These are phyloP conservation scores for Popillia japonica DNA, from an alignment of 1,140 invertebrate species.

Conservation along the genomic window DNA sequence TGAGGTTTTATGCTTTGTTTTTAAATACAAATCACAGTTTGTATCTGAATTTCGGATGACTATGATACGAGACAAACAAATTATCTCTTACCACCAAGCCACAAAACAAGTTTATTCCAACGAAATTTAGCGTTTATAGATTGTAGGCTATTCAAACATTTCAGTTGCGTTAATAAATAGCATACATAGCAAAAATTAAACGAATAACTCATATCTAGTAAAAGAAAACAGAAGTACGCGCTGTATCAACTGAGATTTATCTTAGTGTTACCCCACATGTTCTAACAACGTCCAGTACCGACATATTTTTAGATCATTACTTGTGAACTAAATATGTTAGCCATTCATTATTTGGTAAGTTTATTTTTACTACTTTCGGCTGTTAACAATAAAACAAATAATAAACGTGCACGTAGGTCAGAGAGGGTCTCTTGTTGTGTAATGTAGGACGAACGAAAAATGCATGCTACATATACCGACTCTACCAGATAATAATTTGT, in stretches of 20 bases:
- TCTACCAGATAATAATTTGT: conserved; percentile 16
- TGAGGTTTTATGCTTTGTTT: no score
- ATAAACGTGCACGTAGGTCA: conserved; percentile 5
- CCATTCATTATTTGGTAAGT: conserved; percentile 1
- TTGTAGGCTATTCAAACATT: no score
- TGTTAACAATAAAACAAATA: conserved; percentile 2
- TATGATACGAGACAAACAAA: no score
- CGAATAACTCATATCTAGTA: background rate
- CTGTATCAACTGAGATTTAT: background rate
- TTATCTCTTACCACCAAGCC: no score
- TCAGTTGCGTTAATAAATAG: no score
- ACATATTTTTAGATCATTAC: conserved; percentile 7
- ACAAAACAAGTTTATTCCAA: no score
- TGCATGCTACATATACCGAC: background rate
- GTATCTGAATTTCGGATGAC: no score
- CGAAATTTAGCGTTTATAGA: no score
- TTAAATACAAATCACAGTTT: no score
- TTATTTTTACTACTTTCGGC: conserved; percentile 15
- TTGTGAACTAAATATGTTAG: background rate
- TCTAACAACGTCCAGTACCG: background rate
- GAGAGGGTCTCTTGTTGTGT: background rate
- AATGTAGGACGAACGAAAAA: background rate
- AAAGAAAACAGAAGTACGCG: background rate
- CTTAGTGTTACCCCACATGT: background rate
- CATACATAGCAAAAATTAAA: background rate